Conservation (phyloP, 2,888 invertebrate species). For the Nomada flava region DNA sequence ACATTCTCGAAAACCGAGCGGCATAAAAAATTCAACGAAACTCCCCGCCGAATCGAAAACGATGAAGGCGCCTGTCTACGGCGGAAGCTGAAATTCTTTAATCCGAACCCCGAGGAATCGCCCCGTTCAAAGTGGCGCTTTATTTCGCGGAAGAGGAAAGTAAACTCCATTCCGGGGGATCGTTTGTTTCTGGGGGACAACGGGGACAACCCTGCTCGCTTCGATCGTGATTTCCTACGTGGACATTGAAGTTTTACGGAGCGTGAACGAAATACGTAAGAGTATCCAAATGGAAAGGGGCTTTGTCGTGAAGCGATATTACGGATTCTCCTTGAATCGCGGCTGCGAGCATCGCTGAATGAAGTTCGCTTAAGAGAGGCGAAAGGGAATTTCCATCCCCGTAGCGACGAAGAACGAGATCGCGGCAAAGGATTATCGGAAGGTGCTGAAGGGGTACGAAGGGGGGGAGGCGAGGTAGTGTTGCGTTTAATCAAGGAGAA, state of each 20-base stretch:
- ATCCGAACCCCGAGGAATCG: conserved; percentile 16
- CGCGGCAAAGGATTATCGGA: conserved; percentile 35
- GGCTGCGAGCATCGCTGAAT: conserved; percentile 45
- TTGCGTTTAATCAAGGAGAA: conserved; percentile 31
- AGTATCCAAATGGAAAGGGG: conserved; percentile 41
- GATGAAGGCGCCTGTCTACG: no score
- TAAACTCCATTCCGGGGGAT: conserved; percentile 37
- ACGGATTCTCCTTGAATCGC: conserved; percentile 63
- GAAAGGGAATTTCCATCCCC: conserved; percentile 51
- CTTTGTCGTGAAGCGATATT: conserved; percentile 61
- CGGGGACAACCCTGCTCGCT: conserved; percentile 6
- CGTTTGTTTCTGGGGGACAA: conserved; percentile 44
- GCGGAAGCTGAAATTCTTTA: conserved; percentile 36
- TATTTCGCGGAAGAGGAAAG: conserved; percentile 29
- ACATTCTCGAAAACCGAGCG: neutral
- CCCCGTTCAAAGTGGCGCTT: conserved; percentile 20
- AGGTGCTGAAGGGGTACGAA: neutral
- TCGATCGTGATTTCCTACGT: conserved; percentile 56
- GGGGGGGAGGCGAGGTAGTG: conserved; percentile 24
- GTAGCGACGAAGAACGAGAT: conserved; percentile 6
- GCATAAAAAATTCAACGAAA: conserved; percentile 15
- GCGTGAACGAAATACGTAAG: conserved; percentile 68
- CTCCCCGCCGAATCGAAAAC: neutral
- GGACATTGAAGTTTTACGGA: conserved; percentile 67
- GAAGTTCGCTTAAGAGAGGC: conserved; percentile 49